Evolutionary conservation across 2,888 invertebrate species (phyloP), one percentile per base, ranked within the genome.

Genomic region (Heliconius ismenius): DNA sequence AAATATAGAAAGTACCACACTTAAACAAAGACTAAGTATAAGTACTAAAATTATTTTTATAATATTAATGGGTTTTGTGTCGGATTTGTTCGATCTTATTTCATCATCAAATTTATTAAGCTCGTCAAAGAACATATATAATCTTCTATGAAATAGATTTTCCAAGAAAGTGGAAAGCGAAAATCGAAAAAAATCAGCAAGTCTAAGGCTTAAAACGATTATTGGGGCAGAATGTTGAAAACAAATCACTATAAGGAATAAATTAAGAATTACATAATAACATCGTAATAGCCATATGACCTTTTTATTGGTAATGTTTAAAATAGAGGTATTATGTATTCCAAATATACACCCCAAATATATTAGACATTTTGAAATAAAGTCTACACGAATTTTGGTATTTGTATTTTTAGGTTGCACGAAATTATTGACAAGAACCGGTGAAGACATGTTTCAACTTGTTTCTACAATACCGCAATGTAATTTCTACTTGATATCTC

Each of bases 41-140:
- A 13, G 2, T 24, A 65, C 6, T 39, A 39, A 36, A 65, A 65
- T 21, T 0, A 39, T n/a, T 2, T 39, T 11, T n/a, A 65, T 39
- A 65, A 15, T 39, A 24, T 39, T 3, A 11, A 39, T 15, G 15
- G 24, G 11, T 24, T 65, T 65, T 65, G 15, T 65, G 13, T 65
- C 39, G 3, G 65, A 65, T 39, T 24, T 15, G 13, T n/a, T 39
- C 1, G 24, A 39, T 24, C 13, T 65, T 24, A 65, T 39, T 0
- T 65, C 36, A 13, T n/a, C 39, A 65, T 65, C 65, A 65, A 65
- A 65, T 36, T 39, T 65, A 65, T 65, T 65, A 24, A 65, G 39
- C 13, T 65, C 65, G 24, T 24, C 11, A 15, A 65, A 65, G 24
- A 65, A 65, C n/a, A 65, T 39, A 39, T 65, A 39, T 4, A 65